Conservation (phyloP, 2,888 invertebrate genomes). For the Phymatocera aterrima region DNA sequence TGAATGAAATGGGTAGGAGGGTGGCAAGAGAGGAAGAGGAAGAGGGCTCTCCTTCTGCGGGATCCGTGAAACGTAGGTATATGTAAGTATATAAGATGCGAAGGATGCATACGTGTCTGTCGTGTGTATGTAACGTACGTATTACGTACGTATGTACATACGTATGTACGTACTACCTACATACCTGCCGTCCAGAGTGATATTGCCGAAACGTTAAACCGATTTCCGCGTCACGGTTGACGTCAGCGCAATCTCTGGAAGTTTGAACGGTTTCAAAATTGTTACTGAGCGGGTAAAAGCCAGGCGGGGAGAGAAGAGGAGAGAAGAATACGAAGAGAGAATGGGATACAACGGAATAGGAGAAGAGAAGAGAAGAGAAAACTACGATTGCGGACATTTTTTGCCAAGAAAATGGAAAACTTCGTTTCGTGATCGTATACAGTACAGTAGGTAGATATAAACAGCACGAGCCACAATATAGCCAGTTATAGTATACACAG, state of each 20-base stretch:
- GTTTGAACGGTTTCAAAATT: constrained; percentile 43
- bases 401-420: constrained; percentile 16
- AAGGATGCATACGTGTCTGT: background rate
- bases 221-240: constrained; percentile 44
- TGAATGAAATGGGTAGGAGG: constrained; percentile 21
- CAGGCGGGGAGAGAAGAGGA: background rate
- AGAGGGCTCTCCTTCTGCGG: constrained; percentile 6
- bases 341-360: background rate
- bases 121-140: background rate
- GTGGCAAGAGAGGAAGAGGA: constrained; percentile 30
- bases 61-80: constrained; percentile 25
- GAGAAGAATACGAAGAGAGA: constrained; percentile 24
- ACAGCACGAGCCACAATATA: constrained; percentile 15
- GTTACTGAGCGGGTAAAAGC: constrained; percentile 23
- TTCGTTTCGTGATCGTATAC: background rate
- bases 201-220: constrained; percentile 45
- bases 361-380: background rate
- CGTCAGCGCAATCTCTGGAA: constrained; percentile 45
- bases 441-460: background rate
- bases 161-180: constrained; percentile 2
- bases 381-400: no score
- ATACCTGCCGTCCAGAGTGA: constrained; percentile 22
- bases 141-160: constrained; percentile 1
- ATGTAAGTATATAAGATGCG: constrained; percentile 22
- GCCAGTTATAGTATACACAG: background rate